Evolutionary conservation across 2,888 invertebrate species (phyloP).

Genomic region (Abscondita cerata): DNA sequence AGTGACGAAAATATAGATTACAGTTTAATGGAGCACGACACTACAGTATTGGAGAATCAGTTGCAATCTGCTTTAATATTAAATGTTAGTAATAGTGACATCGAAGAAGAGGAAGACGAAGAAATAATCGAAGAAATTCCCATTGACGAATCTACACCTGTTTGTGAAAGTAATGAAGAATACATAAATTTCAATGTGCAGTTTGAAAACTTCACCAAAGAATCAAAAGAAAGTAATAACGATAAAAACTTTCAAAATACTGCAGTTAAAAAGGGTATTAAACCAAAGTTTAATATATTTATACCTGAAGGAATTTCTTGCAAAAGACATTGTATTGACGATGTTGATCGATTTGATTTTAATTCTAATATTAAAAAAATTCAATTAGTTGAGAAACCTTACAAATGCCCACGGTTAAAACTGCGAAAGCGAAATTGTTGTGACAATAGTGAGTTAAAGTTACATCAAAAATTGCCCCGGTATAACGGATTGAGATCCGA

Average conservation of each 20-base stretch:
- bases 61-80: constrained; percentile 22
- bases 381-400: constrained; percentile 49
- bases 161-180: constrained; percentile 1
- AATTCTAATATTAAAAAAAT: constrained; percentile 52
- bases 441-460: constrained; percentile 56
- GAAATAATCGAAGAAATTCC: constrained; percentile 34
- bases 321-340: constrained; percentile 55
- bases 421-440: constrained; percentile 55
- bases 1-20: constrained; percentile 50
- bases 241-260: constrained; percentile 9
- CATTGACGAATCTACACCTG: constrained; percentile 7
- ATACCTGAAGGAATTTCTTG: constrained; percentile 45
- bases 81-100: constrained; percentile 39
- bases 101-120: constrained; percentile 46
- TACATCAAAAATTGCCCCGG: constrained; percentile 57
- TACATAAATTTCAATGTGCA: constrained; percentile 16
- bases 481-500: constrained; percentile 64
- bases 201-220: constrained; percentile 4
- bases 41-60: constrained; percentile 15
- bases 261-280: constrained; percentile 4
- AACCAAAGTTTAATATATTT: constrained; percentile 1
- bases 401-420: constrained; percentile 52
- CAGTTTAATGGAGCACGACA: constrained; percentile 31
- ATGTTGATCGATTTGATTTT: constrained; percentile 52
- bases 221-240: constrained; percentile 7